Evolutionary conservation across 2,888 invertebrate species (phyloP).

Genomic region (Watsonalla binaria): DNA sequence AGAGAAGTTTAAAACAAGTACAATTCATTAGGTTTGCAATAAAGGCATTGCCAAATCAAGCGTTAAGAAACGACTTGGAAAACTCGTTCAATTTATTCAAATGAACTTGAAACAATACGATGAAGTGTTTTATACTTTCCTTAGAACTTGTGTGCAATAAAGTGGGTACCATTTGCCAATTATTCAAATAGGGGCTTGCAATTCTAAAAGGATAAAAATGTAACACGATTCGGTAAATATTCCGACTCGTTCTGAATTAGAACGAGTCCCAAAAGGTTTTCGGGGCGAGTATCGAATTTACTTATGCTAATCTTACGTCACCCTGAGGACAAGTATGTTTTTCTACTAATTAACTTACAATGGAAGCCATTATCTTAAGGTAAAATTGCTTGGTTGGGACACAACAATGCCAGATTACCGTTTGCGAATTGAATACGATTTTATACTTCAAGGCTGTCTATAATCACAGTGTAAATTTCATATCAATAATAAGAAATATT

Average conservation of each 20-base stretch:
- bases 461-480: too few relatives aligned
- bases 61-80: slow-evolving; percentile 33
- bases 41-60: slow-evolving; percentile 49
- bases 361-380: slow-evolving; percentile 28
- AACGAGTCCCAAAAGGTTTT: slow-evolving; percentile 46
- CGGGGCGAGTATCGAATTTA: slow-evolving; percentile 57
- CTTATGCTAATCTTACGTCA: slow-evolving; percentile 67
- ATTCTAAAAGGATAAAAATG: slow-evolving; percentile 49
- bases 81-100: slow-evolving; percentile 33
- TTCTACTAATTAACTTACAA: slow-evolving; percentile 48
- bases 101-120: slow-evolving; percentile 32
- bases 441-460: too few relatives aligned
- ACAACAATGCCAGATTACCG: slow-evolving; percentile 16
- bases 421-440: too few relatives aligned
- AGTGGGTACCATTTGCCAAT: slow-evolving; percentile 48
- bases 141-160: slow-evolving; percentile 25
- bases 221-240: slow-evolving; percentile 49
- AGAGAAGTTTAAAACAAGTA: slow-evolving; percentile 60
- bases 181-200: slow-evolving; percentile 47
- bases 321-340: slow-evolving; percentile 56
- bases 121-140: slow-evolving; percentile 40
- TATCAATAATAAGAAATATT: too few relatives aligned
- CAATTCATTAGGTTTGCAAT: slow-evolving; percentile 60
- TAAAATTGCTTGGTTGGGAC: slow-evolving; percentile 11
- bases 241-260: slow-evolving; percentile 48